Conservation (phyloP, 2,797 vertebrate genomes). For the Triplophysa yarkandensis region DNA sequence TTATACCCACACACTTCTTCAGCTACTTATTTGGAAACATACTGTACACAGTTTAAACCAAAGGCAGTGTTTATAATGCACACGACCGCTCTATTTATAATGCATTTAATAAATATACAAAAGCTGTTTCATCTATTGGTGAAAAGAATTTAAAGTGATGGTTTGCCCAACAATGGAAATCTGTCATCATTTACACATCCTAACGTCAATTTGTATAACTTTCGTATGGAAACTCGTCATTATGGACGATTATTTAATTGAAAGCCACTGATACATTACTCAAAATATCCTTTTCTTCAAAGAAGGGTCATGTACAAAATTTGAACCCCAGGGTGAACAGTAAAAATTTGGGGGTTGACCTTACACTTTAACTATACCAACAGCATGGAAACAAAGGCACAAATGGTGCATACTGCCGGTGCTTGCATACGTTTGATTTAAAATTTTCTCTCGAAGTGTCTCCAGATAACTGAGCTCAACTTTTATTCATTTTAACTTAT, state of each 20-base stretch:
- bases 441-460: neutral
- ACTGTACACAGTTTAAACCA: constrained; percentile 26
- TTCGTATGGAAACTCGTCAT: too few relatives aligned
- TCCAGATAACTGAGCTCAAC: too few relatives aligned
- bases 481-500: neutral
- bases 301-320: too few relatives aligned
- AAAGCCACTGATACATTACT: too few relatives aligned
- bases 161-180: too few relatives aligned
- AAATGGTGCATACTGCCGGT: neutral
- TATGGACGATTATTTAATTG: too few relatives aligned
- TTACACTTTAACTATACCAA: neutral
- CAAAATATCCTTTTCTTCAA: too few relatives aligned
- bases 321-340: too few relatives aligned
- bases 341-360: too few relatives aligned
- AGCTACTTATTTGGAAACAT: constrained; percentile 20
- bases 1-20: constrained; percentile 14
- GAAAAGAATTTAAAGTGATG: neutral
- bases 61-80: constrained; percentile 11
- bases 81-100: neutral
- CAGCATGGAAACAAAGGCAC: neutral
- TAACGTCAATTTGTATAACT: neutral
- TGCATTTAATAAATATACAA: neutral
- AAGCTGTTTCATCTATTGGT: neutral
- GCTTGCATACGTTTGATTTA: neutral
- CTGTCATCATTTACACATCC: too few relatives aligned